Evolutionary conservation across 2,797 vertebrate genomes (phyloP), one percentile per base, ranked within the genome.

Genomic region (Synaphobranchus kaupii): DNA sequence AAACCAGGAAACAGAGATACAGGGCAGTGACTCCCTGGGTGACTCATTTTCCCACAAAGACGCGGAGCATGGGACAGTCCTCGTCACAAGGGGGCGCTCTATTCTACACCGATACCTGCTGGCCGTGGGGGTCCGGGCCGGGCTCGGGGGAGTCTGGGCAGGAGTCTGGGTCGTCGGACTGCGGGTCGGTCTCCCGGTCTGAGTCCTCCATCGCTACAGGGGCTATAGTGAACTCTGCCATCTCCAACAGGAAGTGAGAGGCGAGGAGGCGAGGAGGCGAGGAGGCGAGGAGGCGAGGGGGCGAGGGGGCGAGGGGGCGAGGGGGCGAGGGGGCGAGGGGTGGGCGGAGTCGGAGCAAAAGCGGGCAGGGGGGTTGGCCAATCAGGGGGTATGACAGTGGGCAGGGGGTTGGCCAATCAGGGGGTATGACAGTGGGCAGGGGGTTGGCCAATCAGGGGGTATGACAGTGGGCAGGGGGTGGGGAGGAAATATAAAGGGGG

Each of bases 171-270:
- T 95, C 95, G 0, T 96, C 95, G n/a, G n/a, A n/a, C 84, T 93
- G 94, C 68, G 93, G 94, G 86, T 92, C 91, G 86, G 83, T 88
- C 86, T 95, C 95, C 0, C 91, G 94, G 90, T 95, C 95, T 91
- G 93, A 94, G 89, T 96, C 95, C 90, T 95, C 95, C 95, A 96
- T 95, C 60, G 93, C 93, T 78, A 95, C 90, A 8, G 94, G 93
- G 76, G 93, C 93, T 89, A 93, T 54, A 73, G 93, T 88, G 86
- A 91, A 94, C 93, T 94, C 94, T 94, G 92, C 89, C 88, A 95
- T 94, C 96, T 96, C 93, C 93, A 93, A 91, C 91, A 91, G 83
- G 89, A 91, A 87, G 89, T 84, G 85, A 83, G 20, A 48, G 81
- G 58, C 68, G 84, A 52, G 48, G n/a, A 9, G 34, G 76, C 20